Conservation (phyloP, 2,888 invertebrate genomes). For the Urechis unicinctus region DNA sequence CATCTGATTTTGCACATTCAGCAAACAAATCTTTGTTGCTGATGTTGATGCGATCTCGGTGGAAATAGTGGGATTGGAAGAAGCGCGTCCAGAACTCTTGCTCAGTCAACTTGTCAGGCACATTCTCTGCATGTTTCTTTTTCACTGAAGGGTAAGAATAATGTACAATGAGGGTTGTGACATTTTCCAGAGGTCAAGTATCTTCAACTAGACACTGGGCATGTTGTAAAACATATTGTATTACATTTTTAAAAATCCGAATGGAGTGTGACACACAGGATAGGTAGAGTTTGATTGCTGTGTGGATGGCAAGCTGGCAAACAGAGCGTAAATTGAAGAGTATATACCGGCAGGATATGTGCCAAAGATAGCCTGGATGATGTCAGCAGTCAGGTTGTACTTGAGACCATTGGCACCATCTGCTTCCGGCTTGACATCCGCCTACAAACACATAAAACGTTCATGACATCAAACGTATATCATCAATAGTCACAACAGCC, state of each 20-base stretch:
- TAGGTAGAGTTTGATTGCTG: too few relatives aligned
- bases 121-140: constrained; percentile 91
- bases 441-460: constrained; percentile 47
- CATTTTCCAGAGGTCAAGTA: too few relatives aligned
- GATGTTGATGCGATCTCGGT: constrained; percentile 62
- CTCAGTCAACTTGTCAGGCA: constrained; percentile 90
- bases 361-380: constrained; percentile 96
- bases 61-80: constrained; percentile 94
- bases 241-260: too few relatives aligned
- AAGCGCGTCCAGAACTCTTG: constrained; percentile 99
- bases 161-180: not conserved
- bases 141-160: constrained; percentile 59
- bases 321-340: not conserved
- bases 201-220: too few relatives aligned
- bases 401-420: constrained; percentile 94
- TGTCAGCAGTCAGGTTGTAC: constrained; percentile 93
- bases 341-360: constrained; percentile 81
- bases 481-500: too few relatives aligned
- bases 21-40: constrained; percentile 79
- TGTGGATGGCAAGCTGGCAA: too few relatives aligned
- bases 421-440: constrained; percentile 93
- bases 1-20: constrained; percentile 95
- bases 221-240: too few relatives aligned
- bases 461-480: too few relatives aligned
- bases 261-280: too few relatives aligned